phyloP scores from a whole-genome alignment of 1,140 invertebrate species.

The Procambarus virginalis region DNA sequence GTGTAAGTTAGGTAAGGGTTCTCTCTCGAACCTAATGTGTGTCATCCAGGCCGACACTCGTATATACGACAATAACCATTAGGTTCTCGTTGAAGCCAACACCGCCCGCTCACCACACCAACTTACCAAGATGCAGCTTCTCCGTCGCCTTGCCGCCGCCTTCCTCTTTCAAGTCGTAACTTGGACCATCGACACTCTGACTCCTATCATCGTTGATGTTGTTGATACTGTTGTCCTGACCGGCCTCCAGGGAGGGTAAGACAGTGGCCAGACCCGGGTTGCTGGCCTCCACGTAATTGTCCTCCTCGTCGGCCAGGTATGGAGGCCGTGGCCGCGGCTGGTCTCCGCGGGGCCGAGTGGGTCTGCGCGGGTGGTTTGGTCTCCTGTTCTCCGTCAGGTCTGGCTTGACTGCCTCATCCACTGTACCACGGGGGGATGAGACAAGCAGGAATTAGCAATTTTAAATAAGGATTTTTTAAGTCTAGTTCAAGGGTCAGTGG shows the following conservation, averaged over 20 bases:
- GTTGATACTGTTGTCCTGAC: slow-evolving; percentile 53
- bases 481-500: too few species aligned
- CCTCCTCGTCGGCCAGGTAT: slow-evolving; percentile 61
- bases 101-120: background rate
- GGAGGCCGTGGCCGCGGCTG: slow-evolving; percentile 71
- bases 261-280: slow-evolving; percentile 40
- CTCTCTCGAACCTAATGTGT: too few species aligned
- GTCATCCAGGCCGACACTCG: too few species aligned
- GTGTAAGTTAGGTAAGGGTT: too few species aligned
- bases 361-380: background rate
- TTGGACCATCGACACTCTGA: slow-evolving; percentile 24
- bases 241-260: slow-evolving; percentile 42
- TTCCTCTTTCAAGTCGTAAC: slow-evolving; percentile 46
- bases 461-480: too few species aligned
- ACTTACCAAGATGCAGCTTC: slow-evolving; percentile 55
- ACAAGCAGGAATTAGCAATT: background rate
- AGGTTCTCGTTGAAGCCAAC: too few species aligned
- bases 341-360: slow-evolving; percentile 71
- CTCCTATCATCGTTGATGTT: slow-evolving; percentile 46
- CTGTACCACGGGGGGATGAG: background rate
- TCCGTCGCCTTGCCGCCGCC: slow-evolving; percentile 72
- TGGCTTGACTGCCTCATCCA: slow-evolving; percentile 35
- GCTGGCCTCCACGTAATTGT: slow-evolving; percentile 34
- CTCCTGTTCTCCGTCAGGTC: slow-evolving; percentile 11
- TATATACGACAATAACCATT: too few species aligned